These are phyloP conservation scores for Pseudomugil tenellus DNA, from an alignment of 2,797 vertebrate genomes.

Conservation along the genomic window DNA sequence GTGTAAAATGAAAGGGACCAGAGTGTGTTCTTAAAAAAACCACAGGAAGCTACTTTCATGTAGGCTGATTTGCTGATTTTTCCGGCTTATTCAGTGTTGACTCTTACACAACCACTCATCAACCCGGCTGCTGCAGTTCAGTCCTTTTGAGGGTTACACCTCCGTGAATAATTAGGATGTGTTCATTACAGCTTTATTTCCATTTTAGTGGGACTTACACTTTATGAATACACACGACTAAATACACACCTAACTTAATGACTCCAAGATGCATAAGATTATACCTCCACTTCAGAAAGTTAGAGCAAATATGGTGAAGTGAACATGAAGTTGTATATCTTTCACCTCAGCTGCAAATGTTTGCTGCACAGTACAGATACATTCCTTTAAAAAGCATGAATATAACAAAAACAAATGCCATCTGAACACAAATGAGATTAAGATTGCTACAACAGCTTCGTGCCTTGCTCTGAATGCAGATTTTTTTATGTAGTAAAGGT, in stretches of 20 bases:
- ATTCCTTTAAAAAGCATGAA: background rate
- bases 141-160: slow-evolving; percentile 1
- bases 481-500: slow-evolving; percentile 34
- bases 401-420: slow-evolving; percentile 2
- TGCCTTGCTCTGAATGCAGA: slow-evolving; percentile 37
- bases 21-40: slow-evolving; percentile 1
- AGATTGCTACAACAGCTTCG: slow-evolving; percentile 16
- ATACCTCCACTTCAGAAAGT: background rate
- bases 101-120: background rate
- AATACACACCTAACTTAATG: background rate
- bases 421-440: slow-evolving; percentile 4
- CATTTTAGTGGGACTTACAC: background rate
- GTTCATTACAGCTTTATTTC: background rate
- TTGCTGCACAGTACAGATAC: background rate
- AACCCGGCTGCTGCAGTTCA: background rate
- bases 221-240: background rate
- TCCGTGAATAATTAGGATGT: slow-evolving; percentile 1
- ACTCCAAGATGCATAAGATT: background rate
- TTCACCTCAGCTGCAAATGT: background rate
- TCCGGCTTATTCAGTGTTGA: background rate
- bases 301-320: slow-evolving; percentile 7
- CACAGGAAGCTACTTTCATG: slow-evolving; percentile 5
- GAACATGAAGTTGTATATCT: slow-evolving; percentile 7
- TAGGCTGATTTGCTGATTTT: background rate
- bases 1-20: slow-evolving; percentile 12